A percentile compares a stretch with the other conserved stretches of the same genome.
Conservation (phyloP, 2,888 invertebrate genomes). For the Erebia palarica region DNA sequence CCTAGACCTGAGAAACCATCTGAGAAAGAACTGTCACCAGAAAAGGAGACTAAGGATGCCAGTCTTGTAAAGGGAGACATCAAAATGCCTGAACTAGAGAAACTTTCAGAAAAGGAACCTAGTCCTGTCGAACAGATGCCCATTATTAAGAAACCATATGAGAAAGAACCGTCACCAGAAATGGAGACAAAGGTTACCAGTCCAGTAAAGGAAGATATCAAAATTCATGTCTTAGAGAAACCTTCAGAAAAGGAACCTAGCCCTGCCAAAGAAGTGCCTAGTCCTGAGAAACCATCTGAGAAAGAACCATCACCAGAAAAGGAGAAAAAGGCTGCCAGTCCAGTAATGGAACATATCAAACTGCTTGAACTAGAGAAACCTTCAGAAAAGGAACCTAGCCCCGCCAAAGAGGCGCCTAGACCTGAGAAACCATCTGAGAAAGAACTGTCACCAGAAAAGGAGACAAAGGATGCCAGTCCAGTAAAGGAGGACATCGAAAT, state of each 20-base stretch:
- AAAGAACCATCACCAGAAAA: slow-evolving; percentile 11
- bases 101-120: slow-evolving; percentile 21
- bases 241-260: slow-evolving; percentile 24
- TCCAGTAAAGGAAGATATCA: neutral
- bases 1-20: slow-evolving; percentile 8
- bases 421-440: neutral
- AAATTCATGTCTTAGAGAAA: neutral
- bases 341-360: neutral
- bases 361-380: neutral
- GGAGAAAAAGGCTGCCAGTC: neutral
- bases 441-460: neutral
- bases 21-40: neutral
- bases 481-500: too few relatives aligned
- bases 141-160: neutral
- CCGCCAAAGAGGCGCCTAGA: neutral
- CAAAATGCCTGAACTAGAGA: too few relatives aligned
- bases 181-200: neutral
- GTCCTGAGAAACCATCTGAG: neutral
- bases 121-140: neutral
- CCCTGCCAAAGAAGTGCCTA: neutral
- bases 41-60: slow-evolving; percentile 1
- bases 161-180: slow-evolving; percentile 23
- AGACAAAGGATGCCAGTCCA: neutral
- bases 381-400: neutral
- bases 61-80: neutral